Base-by-base conservation (phyloP, 2,113 vertebrate species). In the Vimba vimba region DNA sequence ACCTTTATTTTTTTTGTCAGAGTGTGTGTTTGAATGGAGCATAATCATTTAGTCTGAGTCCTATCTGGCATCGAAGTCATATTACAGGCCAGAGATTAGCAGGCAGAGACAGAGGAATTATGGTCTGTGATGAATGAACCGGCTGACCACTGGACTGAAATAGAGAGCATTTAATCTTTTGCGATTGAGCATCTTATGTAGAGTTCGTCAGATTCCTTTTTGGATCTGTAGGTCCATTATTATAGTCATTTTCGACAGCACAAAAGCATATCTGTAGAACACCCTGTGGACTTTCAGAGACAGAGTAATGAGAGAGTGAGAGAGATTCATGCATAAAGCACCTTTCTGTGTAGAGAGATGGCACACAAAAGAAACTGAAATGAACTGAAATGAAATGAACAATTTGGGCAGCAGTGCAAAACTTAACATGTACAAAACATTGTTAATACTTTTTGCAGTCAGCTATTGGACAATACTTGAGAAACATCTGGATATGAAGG, bases 401-500 rank as follows among this genome's bases (percentile, higher is more conserved):
- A 80, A 80, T 15, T 43, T n/a, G 8, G 1, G 23, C 52, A 36
- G 8, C 25, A 33, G 15, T 27, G 47, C 27, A 23, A 78, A 47
- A n/a, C 52, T 15, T 5, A 33, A 36, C 15, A 30, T 59, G 9
- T 60, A 0, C 69, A 73, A 73, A 73, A 43, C 23, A 13, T 19
- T 21, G 17, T 39, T 39, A 60, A 13, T n/a, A 33, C 33, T 27
- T 77, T 77, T 9, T 55, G 30, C 75, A 77, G 55, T 77, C 27
- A 55, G 57, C 27, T 25, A n/a, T 60, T 39, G 39, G 77, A 60
- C 52, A 33, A 15, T 36, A 21, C n/a, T 11, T 45, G 78, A 66
- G 39, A 82, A 68, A 82, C 79, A 82, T 82, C 79, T 82, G 80
- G 62, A 15, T 69, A 68, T 55, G 43, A 69, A 36, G 45, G 27